A percentile compares a stretch with the other conserved stretches of the same genome.
Evolutionary conservation across 1,140 invertebrate genomes (phyloP).

Genomic region (Camponotus pennsylvanicus): DNA sequence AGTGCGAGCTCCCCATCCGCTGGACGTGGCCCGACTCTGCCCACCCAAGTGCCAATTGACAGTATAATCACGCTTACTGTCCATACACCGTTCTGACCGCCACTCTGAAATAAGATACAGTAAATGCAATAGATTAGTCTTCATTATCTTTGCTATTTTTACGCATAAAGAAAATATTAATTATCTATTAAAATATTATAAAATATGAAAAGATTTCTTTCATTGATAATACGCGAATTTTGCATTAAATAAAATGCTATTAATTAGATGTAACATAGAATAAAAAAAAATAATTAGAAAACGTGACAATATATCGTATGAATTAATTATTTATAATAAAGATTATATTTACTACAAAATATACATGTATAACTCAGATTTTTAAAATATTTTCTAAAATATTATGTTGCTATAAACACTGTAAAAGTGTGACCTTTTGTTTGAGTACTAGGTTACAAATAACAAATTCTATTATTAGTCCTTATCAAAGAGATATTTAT

Average conservation of each 20-base stretch:
- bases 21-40: conserved; percentile 78
- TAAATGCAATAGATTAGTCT: conserved; percentile 1
- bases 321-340: neutral
- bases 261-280: neutral
- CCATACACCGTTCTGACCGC: conserved; percentile 77
- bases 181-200: neutral
- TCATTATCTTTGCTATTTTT: neutral
- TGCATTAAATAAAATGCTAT: neutral
- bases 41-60: conserved; percentile 79
- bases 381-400: conserved; percentile 6
- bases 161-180: neutral
- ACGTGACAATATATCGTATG: neutral
- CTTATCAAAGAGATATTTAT: conserved; percentile 11
- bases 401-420: neutral
- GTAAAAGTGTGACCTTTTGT: neutral
- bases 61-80: conserved; percentile 77
- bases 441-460: neutral
- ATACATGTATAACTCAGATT: neutral
- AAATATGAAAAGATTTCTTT: neutral
- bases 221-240: neutral
- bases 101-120: conserved; percentile 68
- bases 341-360: neutral
- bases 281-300: neutral
- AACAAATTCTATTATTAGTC: neutral
- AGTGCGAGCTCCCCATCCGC: conserved; percentile 79